Evolutionary conservation across 2,797 vertebrate genomes (phyloP), one percentile per base, ranked within the genome.

Genomic region (Alfaro cultratus): DNA sequence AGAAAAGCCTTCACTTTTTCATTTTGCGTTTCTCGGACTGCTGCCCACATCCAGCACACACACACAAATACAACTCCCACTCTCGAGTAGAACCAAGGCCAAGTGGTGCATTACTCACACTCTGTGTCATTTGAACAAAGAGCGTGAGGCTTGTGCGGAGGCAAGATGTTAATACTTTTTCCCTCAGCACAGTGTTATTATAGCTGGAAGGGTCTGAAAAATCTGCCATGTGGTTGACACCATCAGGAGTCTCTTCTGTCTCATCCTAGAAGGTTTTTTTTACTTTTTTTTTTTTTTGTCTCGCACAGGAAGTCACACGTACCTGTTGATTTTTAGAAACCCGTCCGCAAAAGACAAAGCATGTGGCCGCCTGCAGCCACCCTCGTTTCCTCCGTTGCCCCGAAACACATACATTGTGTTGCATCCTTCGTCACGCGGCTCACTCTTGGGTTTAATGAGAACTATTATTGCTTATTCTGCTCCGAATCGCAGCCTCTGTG

Each of bases 21-120:
- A 43, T 31, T 70, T 77, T 76, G 55, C 31, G 43, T 1, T 51
- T 31, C 76, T 79, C 5, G 9, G 73, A 67, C 78, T 41, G 64
- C 73, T 76, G 76, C 80, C 77, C 80, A 77, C 75, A 55, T 16
- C 16, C 47, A 47, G 29, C 21, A 31, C 67, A 72, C 34, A 60
- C 36, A 39, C 73, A 71, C 34, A 31, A 83, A 82, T 60, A 45
- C 72, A 77, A 81, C 85, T 73, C 64, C 76, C 11, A 16, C 84
- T 82, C 49, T 76, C 10, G 39, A 70, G 81, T 53, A 72, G 80
- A n/a, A 78, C 57, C 86, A 89, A 93, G 89, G 86, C 87, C 87
- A 85, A 88, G 75, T 70, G 78, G 79, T 18, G 85, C 88, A 87
- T 92, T 89, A 86, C 88, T 92, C 83, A 85, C 62, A 26, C 83